Evolutionary conservation across 2,797 vertebrate species (phyloP).

Genomic region (Babyrousa celebensis): DNA sequence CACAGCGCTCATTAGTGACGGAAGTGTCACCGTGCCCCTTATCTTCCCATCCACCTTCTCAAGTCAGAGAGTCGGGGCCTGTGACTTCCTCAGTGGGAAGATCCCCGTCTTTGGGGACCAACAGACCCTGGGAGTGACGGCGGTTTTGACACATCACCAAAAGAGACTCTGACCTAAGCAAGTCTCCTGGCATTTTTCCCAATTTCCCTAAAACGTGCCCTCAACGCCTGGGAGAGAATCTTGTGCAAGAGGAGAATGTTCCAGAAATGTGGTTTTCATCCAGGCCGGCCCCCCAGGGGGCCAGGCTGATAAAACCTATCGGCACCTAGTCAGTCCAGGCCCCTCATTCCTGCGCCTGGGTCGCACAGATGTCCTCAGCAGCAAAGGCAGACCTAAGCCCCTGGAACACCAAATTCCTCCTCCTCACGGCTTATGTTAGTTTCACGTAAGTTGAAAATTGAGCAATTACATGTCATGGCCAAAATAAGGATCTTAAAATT

Average conservation of each 20-base stretch:
- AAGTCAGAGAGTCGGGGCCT: conserved; percentile 79
- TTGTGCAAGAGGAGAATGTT: not conserved
- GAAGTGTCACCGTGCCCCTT: conserved; percentile 78
- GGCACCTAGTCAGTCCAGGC: not conserved
- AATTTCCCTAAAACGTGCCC: not conserved
- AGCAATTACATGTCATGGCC: not conserved
- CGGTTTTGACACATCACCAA: not conserved
- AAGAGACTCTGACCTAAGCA: not conserved
- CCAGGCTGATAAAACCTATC: not conserved
- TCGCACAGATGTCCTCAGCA: not conserved
- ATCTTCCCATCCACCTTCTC: conserved; percentile 84
- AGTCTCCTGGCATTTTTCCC: not conserved
- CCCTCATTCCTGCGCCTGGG: not conserved
- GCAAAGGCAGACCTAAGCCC: not conserved
- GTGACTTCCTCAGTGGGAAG: conserved; percentile 70
- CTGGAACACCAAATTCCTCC: not conserved
- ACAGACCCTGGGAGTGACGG: not conserved
- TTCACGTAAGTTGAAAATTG: conserved; percentile 49
- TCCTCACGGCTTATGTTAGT: not conserved
- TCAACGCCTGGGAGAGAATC: not conserved
- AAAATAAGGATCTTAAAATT: conserved; percentile 40
- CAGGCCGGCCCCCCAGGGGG: not conserved
- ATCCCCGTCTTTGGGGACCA: conserved; percentile 67
- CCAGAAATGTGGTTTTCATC: conserved; percentile 16
- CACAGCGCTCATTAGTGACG: conserved; percentile 84